Percentiles rank a stretch among this genome's conserved stretches.
Evolutionary conservation across 1,140 invertebrate genomes (phyloP).

Genomic region (Drosophila dunni): DNA sequence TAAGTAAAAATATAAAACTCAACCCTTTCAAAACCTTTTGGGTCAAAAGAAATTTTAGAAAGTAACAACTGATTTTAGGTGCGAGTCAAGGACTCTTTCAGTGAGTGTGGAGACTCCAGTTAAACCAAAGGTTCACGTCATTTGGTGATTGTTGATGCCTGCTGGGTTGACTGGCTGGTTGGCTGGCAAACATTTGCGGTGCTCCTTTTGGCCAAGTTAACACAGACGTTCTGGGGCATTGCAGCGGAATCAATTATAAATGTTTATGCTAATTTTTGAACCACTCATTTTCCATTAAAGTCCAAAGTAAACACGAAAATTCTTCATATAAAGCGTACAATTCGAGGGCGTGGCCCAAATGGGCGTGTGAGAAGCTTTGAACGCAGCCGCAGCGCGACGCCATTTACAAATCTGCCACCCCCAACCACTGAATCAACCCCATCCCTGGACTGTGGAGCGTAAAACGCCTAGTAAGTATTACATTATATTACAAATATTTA

Average conservation of each 20-base stretch:
- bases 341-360: conserved; percentile 46
- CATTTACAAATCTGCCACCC: too few species aligned
- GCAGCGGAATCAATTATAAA: conserved; percentile 67
- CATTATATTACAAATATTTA: conserved; percentile 78
- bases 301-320: conserved; percentile 56
- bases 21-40: too few species aligned
- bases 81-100: too few species aligned
- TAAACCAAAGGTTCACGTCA: too few species aligned
- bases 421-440: background rate
- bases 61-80: too few species aligned
- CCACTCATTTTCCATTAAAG: conserved; percentile 68
- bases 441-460: conserved; percentile 6
- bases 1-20: too few species aligned
- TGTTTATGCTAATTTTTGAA: conserved; percentile 72
- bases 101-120: background rate
- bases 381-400: background rate
- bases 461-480: conserved; percentile 55
- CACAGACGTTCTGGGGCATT: conserved; percentile 37
- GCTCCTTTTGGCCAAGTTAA: background rate
- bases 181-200: background rate
- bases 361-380: conserved; percentile 42
- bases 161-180: too few species aligned
- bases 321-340: conserved; percentile 19
- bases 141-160: too few species aligned
- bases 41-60: too few species aligned